Evolutionary conservation across 1,140 invertebrate species (phyloP).

Genomic region (Drosophila dunni): DNA sequence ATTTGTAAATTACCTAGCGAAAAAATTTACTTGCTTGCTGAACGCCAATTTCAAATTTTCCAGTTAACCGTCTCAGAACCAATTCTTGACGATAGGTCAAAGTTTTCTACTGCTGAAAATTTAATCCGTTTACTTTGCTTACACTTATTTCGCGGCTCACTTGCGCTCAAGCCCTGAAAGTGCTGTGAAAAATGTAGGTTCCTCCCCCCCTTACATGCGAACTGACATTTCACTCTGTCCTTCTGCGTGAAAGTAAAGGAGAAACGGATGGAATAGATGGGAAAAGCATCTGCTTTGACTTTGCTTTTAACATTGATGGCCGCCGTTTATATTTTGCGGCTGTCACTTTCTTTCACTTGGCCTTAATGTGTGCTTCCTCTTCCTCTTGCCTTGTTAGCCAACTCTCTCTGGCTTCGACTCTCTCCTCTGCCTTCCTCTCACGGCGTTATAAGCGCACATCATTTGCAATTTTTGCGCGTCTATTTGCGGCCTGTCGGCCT

Average conservation of each 20-base stretch:
- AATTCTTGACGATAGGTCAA: too few relatives aligned
- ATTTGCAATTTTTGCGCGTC: slow-evolving; percentile 64
- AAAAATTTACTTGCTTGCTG: too few relatives aligned
- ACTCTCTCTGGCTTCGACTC: slow-evolving; percentile 4
- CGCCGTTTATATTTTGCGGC: slow-evolving; percentile 46
- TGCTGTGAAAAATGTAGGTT: background rate
- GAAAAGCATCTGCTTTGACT: slow-evolving; percentile 2
- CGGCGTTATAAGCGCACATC: slow-evolving; percentile 52
- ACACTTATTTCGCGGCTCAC: too few relatives aligned
- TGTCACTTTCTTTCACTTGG: slow-evolving; percentile 37
- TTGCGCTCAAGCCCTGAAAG: too few relatives aligned
- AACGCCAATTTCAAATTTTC: too few relatives aligned
- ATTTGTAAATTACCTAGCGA: too few relatives aligned
- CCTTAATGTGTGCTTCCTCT: slow-evolving; percentile 38
- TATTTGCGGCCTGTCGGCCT: slow-evolving; percentile 42
- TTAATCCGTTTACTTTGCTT: too few relatives aligned
- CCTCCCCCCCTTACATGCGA: background rate
- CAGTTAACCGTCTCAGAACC: too few relatives aligned
- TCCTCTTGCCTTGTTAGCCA: background rate
- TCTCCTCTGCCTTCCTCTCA: background rate
- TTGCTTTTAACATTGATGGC: slow-evolving; percentile 44
- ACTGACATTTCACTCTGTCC: slow-evolving; percentile 3
- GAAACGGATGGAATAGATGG: background rate
- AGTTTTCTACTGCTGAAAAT: too few relatives aligned
- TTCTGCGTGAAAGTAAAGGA: background rate